These are phyloP conservation scores for Platorchestia sp. DNA, from an alignment of 1,140 invertebrate genomes.

Conservation along the genomic window DNA sequence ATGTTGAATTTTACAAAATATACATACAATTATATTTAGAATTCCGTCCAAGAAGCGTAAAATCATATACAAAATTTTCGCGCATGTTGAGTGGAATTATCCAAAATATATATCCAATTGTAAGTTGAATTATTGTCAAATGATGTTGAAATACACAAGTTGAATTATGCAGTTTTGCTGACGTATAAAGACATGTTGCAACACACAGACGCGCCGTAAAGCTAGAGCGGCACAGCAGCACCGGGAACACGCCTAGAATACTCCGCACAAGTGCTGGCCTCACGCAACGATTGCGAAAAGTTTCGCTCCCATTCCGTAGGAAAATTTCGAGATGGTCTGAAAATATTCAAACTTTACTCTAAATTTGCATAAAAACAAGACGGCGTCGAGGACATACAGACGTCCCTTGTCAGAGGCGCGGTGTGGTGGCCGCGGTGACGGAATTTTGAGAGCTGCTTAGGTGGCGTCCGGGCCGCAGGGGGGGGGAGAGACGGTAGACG, in stretches of 20 bases:
- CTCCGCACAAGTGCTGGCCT: neutral
- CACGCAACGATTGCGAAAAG: neutral
- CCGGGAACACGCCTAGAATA: neutral
- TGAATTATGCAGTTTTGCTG: no score
- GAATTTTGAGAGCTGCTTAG: neutral
- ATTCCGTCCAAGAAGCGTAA: no score
- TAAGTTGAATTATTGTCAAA: no score
- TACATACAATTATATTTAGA: no score
- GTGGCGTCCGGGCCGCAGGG: neutral
- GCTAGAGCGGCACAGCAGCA: neutral
- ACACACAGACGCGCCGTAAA: no score
- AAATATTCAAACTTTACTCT: neutral
- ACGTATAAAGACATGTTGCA: no score
- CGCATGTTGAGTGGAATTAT: no score
- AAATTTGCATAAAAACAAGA: conserved; percentile 10
- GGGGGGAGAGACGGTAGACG: neutral
- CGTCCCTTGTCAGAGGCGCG: neutral
- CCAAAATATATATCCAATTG: no score
- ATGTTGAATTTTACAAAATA: no score
- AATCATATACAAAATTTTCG: no score
- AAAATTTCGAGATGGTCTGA: neutral
- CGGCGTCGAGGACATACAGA: neutral
- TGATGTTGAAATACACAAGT: no score
- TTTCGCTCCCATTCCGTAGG: neutral
- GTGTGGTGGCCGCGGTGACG: neutral